Evolutionary conservation across 1,140 invertebrate genomes (phyloP).

Genomic region (Colletes gigas): DNA sequence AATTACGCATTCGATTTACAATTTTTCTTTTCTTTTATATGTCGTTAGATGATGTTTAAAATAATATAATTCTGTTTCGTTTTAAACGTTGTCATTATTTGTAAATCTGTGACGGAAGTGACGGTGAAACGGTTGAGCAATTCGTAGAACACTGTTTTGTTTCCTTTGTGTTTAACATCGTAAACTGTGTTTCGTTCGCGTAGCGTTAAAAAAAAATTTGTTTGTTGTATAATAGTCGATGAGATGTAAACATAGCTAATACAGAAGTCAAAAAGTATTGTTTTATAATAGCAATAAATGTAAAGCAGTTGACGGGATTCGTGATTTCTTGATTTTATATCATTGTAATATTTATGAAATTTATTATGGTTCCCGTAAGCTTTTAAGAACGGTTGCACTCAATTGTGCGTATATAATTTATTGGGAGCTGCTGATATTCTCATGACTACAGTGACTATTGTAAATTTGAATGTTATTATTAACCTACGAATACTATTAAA

Average conservation of each 20-base stretch:
- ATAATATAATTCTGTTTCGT: background rate
- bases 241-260: background rate
- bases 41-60: background rate
- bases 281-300: conserved; percentile 15
- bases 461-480: conserved; percentile 17
- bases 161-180: background rate
- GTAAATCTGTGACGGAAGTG: background rate
- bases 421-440: background rate
- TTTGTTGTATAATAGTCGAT: background rate
- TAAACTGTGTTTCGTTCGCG: conserved; percentile 23
- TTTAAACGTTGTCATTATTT: background rate
- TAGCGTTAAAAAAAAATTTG: conserved; percentile 2
- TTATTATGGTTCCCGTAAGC: background rate
- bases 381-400: background rate
- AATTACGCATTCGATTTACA: conserved; percentile 12
- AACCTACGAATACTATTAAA: conserved; percentile 24
- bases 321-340: conserved; percentile 2
- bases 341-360: background rate
- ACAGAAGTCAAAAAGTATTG: conserved; percentile 30
- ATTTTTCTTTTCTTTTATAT: background rate
- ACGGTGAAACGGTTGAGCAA: background rate
- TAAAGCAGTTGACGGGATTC: conserved; percentile 1
- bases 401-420: background rate
- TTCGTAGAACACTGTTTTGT: conserved; percentile 3
- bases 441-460: background rate